Evolutionary conservation across 2,113 vertebrate species (phyloP).

Genomic region (Triplophysa siluroides): DNA sequence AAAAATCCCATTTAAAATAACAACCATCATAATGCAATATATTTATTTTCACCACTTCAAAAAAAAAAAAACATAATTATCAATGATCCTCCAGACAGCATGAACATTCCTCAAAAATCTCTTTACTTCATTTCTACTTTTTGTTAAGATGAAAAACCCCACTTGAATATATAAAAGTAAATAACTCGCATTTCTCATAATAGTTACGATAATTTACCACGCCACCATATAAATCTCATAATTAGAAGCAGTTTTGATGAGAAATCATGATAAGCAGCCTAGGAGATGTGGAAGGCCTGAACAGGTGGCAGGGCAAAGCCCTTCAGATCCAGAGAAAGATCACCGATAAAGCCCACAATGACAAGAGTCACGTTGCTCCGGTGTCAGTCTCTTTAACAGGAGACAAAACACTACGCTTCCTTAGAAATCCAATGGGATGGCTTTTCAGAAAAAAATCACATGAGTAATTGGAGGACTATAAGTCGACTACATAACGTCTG

Average conservation of each 20-base stretch:
- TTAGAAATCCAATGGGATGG: slow-evolving; percentile 44
- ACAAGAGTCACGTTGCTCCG: slow-evolving; percentile 55
- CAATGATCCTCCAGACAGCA: no score
- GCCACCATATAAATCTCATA: slow-evolving; percentile 49
- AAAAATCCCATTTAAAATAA: no score
- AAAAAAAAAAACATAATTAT: no score
- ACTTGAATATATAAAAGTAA: background rate
- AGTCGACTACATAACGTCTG: slow-evolving; percentile 54
- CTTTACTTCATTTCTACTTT: no score
- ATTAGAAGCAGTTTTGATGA: slow-evolving; percentile 38
- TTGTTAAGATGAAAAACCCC: no score
- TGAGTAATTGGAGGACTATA: slow-evolving; percentile 42
- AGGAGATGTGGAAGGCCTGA: slow-evolving; percentile 30
- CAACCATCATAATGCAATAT: no score
- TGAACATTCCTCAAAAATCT: no score
- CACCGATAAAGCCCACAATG: slow-evolving; percentile 59
- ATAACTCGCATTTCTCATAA: background rate
- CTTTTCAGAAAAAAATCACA: slow-evolving; percentile 41
- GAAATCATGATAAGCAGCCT: slow-evolving; percentile 49
- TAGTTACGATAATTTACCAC: background rate
- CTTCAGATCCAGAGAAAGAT: slow-evolving; percentile 59
- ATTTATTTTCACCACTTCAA: no score
- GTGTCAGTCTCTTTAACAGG: slow-evolving; percentile 53
- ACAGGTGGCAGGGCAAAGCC: slow-evolving; percentile 62
- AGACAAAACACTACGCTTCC: slow-evolving; percentile 45